Conservation (phyloP, 2,113 vertebrate genomes). For the Pygoscelis adeliae region DNA sequence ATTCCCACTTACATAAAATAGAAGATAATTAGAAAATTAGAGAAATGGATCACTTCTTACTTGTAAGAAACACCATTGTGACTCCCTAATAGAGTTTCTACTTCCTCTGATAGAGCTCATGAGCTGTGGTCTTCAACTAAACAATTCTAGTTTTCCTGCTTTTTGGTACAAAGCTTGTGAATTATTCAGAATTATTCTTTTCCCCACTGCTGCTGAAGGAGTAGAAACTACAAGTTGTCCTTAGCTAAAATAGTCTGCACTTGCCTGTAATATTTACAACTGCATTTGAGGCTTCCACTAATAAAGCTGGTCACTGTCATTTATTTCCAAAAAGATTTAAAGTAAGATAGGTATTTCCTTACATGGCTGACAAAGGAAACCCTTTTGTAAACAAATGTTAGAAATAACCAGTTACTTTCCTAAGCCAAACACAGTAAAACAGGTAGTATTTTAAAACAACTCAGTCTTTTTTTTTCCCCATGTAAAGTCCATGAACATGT, state of each 20-base stretch:
- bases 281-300: no score
- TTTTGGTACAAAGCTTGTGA: neutral
- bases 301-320: no score
- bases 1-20: neutral
- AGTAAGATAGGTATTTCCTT: neutral
- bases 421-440: neutral
- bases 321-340: no score
- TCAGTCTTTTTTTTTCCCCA: fast-evolving
- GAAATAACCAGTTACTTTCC: neutral
- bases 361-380: neutral
- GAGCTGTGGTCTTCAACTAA: neutral
- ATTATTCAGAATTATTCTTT: neutral
- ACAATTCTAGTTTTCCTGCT: neutral
- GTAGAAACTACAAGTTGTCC: neutral
- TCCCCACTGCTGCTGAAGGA: neutral
- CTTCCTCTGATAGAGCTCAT: neutral
- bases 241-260: neutral
- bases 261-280: neutral
- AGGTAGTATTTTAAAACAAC: neutral
- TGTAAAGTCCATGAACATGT: neutral
- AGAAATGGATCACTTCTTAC: neutral
- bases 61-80: neutral
- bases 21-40: neutral
- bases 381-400: neutral
- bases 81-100: neutral